phyloP scores from a whole-genome alignment of 1,140 invertebrate genomes.

The Drosophila bocqueti region DNA sequence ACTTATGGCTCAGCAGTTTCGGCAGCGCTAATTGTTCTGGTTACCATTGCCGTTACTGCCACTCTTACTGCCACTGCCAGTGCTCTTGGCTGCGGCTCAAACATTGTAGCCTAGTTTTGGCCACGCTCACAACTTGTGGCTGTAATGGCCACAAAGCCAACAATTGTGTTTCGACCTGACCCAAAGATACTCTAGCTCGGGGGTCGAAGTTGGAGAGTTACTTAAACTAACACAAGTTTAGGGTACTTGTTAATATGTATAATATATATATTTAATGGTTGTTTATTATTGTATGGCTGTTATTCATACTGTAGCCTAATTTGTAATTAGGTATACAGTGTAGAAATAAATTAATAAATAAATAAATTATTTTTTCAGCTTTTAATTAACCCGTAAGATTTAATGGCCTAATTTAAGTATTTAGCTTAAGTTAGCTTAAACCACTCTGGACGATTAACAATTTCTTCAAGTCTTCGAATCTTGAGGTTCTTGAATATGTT shows the following conservation, averaged over 20 bases:
- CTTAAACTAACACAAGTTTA: not conserved
- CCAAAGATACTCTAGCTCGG: constrained; percentile 17
- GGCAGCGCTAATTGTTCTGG: constrained; percentile 53
- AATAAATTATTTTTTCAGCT: too few relatives aligned
- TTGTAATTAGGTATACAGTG: too few relatives aligned
- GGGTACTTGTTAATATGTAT: not conserved
- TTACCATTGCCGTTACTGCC: constrained; percentile 18
- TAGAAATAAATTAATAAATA: too few relatives aligned
- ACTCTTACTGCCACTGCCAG: constrained; percentile 8
- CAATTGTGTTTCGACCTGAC: constrained; percentile 23
- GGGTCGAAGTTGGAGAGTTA: not conserved
- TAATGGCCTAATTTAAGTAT: too few relatives aligned
- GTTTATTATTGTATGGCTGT: not conserved
- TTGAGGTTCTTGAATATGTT: not conserved
- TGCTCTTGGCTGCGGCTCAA: constrained; percentile 21
- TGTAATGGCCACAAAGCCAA: constrained; percentile 28
- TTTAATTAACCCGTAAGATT: not conserved
- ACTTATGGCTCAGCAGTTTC: constrained; percentile 51
- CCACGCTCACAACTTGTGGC: constrained; percentile 55
- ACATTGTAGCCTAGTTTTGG: constrained; percentile 64
- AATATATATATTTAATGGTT: not conserved
- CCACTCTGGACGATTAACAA: too few relatives aligned
- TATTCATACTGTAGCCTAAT: too few relatives aligned
- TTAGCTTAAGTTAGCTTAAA: too few relatives aligned
- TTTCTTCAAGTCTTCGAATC: rapidly evolving